These are phyloP conservation scores for Himalopsyche tibetana DNA, from an alignment of 2,888 invertebrate species.

Conservation along the genomic window DNA sequence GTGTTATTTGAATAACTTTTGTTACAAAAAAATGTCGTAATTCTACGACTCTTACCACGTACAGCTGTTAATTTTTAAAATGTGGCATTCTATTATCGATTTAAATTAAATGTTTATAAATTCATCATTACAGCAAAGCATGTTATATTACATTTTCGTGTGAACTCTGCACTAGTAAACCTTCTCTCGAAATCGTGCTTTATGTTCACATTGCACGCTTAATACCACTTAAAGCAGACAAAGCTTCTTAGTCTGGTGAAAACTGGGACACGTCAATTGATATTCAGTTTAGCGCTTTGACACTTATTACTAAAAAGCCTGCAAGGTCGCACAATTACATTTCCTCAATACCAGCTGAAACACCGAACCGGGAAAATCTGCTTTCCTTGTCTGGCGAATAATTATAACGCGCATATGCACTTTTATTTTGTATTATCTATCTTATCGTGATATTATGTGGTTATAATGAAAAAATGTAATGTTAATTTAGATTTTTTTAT, in stretches of 20 bases:
- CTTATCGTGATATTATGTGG: too few species aligned
- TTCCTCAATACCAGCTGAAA: neutral
- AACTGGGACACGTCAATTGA: neutral
- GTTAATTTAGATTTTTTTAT: too few species aligned
- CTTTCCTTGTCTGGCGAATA: neutral
- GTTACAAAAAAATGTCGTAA: too few species aligned
- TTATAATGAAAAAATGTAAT: too few species aligned
- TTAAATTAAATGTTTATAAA: too few species aligned
- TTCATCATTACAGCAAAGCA: neutral
- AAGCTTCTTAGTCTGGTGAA: neutral
- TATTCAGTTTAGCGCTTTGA: constrained; percentile 13
- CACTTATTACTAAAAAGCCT: neutral
- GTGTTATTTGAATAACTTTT: too few species aligned
- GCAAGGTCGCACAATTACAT: neutral
- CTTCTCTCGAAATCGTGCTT: neutral
- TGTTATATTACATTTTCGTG: neutral
- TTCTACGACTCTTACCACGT: too few species aligned
- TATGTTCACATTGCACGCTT: neutral
- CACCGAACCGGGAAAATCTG: neutral
- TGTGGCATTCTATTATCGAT: too few species aligned
- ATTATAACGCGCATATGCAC: neutral
- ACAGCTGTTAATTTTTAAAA: too few species aligned
- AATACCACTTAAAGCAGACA: neutral
- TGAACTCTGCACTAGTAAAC: neutral
- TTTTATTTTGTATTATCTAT: too few species aligned